phyloP scores from a whole-genome alignment of 2,888 invertebrate genomes.

The Entomobrya proxima region DNA sequence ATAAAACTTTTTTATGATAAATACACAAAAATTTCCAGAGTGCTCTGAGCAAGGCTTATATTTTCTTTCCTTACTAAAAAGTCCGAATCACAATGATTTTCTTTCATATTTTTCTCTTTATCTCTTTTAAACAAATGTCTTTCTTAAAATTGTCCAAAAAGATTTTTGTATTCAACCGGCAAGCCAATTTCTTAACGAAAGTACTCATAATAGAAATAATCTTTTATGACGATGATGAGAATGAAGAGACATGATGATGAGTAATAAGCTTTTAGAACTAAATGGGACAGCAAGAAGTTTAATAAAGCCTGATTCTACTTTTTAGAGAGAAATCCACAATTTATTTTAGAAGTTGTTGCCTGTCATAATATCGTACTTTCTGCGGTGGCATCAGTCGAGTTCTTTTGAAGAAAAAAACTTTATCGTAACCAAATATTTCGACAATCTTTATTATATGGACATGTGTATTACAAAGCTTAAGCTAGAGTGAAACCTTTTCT shows the following conservation, averaged over 20 bases:
- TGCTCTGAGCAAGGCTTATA: background rate
- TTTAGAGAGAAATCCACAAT: background rate
- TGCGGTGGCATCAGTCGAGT: background rate
- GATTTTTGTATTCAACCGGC: background rate
- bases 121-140: conserved; percentile 14
- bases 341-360: background rate
- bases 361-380: background rate
- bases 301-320: background rate
- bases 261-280: conserved; percentile 6
- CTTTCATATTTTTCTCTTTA: conserved; percentile 10
- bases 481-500: background rate
- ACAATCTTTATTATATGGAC: background rate
- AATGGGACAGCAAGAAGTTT: background rate
- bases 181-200: background rate
- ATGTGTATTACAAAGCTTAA: background rate
- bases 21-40: conserved; percentile 5
- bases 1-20: conserved; percentile 25
- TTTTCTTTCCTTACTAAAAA: background rate
- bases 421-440: too few species aligned
- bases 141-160: background rate
- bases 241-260: conserved; percentile 13
- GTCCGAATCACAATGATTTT: conserved; percentile 13
- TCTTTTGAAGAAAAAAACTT: too few species aligned
- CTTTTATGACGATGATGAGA: conserved; percentile 15
- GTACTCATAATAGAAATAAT: background rate